These are phyloP conservation scores for Oreotrochilus melanogaster DNA, from an alignment of 2,113 vertebrate species.

Conservation along the genomic window DNA sequence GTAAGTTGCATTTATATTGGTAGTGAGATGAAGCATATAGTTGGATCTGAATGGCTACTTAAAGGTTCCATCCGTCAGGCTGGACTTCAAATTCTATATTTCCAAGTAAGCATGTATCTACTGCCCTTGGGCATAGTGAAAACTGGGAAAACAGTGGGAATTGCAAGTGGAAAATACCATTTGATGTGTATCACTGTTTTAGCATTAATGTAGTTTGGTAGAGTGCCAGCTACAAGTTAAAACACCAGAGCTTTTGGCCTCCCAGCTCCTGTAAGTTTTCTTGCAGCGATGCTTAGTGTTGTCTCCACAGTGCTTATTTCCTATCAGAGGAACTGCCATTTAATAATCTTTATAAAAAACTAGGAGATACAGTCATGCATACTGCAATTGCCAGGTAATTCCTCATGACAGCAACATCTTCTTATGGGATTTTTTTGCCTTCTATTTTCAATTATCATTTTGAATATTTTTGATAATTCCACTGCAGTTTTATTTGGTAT, in stretches of 20 bases:
- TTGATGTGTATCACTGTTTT: neutral
- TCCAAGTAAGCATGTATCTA: neutral
- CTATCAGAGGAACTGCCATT: neutral
- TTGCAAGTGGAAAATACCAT: neutral
- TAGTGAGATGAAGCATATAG: neutral
- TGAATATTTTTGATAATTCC: neutral
- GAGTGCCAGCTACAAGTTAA: neutral
- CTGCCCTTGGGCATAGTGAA: neutral
- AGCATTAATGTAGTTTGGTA: neutral
- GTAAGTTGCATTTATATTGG: conserved; percentile 52
- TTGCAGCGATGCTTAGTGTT: neutral
- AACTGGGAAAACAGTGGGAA: neutral
- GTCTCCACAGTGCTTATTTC: neutral
- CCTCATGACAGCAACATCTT: neutral
- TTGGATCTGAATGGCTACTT: neutral
- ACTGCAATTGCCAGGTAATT: neutral
- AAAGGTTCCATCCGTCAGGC: neutral
- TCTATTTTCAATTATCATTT: neutral
- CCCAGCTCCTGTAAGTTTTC: neutral
- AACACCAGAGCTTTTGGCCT: neutral
- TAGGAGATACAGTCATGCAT: neutral
- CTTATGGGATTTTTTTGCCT: neutral
- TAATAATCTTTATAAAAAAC: neutral
- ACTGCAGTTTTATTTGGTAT: neutral
- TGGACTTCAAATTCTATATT: neutral